phyloP scores from a whole-genome alignment of 1,140 invertebrate species.

The Drosophila mauritiana region DNA sequence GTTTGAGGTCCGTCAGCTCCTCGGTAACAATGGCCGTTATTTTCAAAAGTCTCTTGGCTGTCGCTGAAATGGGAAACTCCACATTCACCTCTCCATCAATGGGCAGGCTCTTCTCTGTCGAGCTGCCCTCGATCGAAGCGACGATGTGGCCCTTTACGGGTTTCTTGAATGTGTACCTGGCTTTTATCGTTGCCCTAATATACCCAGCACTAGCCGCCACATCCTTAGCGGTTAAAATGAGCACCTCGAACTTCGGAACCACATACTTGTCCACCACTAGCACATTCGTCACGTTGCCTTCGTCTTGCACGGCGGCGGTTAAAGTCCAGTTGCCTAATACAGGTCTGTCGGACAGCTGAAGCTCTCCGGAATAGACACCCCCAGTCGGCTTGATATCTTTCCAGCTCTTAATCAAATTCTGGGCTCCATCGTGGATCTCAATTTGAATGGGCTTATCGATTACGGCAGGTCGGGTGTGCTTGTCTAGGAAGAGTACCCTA shows the following conservation, averaged over 20 bases:
- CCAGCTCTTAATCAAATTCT: slow-evolving; percentile 90
- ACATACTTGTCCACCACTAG: slow-evolving; percentile 92
- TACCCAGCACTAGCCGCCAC: slow-evolving; percentile 91
- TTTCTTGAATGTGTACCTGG: slow-evolving; percentile 89
- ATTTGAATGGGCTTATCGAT: slow-evolving; percentile 55
- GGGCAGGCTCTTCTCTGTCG: slow-evolving; percentile 87
- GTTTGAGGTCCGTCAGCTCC: slow-evolving; percentile 89
- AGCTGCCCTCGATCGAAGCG: slow-evolving; percentile 87
- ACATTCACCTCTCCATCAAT: slow-evolving; percentile 89
- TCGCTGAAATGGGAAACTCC: slow-evolving; percentile 86
- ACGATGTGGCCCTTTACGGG: slow-evolving; percentile 91
- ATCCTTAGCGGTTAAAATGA: slow-evolving; percentile 91
- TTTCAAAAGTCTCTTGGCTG: slow-evolving; percentile 85
- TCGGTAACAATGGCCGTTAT: slow-evolving; percentile 91
- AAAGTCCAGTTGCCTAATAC: slow-evolving; percentile 97
- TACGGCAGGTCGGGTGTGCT: slow-evolving; percentile 88
- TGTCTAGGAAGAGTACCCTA: slow-evolving; percentile 92
- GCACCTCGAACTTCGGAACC: slow-evolving; percentile 96
- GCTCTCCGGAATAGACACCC: slow-evolving; percentile 91
- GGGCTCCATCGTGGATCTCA: slow-evolving; percentile 52
- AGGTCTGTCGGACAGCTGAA: slow-evolving; percentile 92
- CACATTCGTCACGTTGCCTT: slow-evolving; percentile 34
- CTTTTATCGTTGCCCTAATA: slow-evolving; percentile 91
- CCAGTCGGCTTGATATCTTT: slow-evolving; percentile 88
- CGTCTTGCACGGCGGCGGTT: slow-evolving; percentile 85